Conservation (phyloP, 2,797 vertebrate species). For the Lepidocolaptes lacrymiger region DNA sequence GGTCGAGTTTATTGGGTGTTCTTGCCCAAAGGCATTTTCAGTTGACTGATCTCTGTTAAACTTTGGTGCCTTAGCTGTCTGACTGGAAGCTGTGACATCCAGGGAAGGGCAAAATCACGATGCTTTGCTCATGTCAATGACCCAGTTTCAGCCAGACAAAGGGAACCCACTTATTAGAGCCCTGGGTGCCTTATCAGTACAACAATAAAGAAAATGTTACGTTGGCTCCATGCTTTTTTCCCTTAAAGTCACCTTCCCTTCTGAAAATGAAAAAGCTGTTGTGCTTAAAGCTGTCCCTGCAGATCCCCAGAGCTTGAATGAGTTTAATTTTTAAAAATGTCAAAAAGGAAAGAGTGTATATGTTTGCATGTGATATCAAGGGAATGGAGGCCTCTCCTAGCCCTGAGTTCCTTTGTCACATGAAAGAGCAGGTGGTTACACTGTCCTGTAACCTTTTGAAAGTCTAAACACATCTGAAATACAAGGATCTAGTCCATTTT, state of each 20-base stretch:
- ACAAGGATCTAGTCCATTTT: not conserved
- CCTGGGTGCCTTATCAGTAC: not conserved
- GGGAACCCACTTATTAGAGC: not conserved
- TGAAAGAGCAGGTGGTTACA: not conserved
- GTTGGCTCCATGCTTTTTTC: not conserved
- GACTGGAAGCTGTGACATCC: not conserved
- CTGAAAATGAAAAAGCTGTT: not conserved
- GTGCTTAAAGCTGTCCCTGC: not conserved
- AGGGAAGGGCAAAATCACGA: not conserved
- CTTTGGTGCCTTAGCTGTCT: not conserved
- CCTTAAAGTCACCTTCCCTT: not conserved
- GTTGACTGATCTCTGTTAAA: not conserved
- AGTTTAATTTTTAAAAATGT: not conserved
- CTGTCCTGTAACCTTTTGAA: not conserved
- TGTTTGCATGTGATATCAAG: not conserved
- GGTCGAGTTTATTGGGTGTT: not conserved
- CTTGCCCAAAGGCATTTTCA: not conserved
- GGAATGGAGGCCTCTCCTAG: not conserved
- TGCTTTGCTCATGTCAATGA: not conserved
- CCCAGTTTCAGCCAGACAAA: not conserved
- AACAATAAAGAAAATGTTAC: not conserved
- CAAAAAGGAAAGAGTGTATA: not conserved
- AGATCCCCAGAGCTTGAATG: not conserved
- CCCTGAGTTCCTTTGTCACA: not conserved
- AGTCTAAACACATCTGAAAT: not conserved